Conservation (phyloP, 2,888 invertebrate species). For the Drosophila nigricruria region DNA sequence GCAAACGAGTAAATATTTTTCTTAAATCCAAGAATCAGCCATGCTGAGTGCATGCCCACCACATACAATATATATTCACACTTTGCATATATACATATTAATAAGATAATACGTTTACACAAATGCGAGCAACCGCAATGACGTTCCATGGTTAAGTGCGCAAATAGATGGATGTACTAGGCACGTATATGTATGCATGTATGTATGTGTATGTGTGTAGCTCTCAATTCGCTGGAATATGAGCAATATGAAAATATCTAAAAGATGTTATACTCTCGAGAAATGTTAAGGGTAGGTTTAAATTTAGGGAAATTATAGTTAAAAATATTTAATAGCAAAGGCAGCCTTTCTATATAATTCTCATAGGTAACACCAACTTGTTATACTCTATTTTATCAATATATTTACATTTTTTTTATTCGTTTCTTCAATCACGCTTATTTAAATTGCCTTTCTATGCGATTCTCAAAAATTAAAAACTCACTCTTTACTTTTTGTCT, state of each 20-base stretch:
- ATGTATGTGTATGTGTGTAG: neutral
- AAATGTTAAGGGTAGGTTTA: neutral
- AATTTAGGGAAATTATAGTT: neutral
- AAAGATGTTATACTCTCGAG: neutral
- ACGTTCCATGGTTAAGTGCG: constrained; percentile 29
- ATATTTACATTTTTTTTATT: neutral
- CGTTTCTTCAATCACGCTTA: neutral
- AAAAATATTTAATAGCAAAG: neutral
- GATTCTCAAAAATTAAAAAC: neutral
- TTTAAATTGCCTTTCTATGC: neutral
- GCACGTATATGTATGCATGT: neutral
- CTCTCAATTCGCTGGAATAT: constrained; percentile 5
- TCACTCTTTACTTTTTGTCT: neutral
- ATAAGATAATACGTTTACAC: constrained; percentile 40
- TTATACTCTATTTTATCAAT: neutral
- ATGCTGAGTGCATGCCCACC: constrained; percentile 13
- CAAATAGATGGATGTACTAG: constrained; percentile 11
- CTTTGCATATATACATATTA: constrained; percentile 30
- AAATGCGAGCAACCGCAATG: constrained; percentile 27
- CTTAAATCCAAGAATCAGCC: constrained; percentile 35
- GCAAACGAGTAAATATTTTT: constrained; percentile 25
- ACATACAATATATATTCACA: neutral
- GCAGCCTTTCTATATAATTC: neutral
- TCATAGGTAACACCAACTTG: neutral
- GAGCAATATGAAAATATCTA: neutral